Evolutionary conservation across 2,888 invertebrate genomes (phyloP).

Genomic region (Drosophila anomalata): DNA sequence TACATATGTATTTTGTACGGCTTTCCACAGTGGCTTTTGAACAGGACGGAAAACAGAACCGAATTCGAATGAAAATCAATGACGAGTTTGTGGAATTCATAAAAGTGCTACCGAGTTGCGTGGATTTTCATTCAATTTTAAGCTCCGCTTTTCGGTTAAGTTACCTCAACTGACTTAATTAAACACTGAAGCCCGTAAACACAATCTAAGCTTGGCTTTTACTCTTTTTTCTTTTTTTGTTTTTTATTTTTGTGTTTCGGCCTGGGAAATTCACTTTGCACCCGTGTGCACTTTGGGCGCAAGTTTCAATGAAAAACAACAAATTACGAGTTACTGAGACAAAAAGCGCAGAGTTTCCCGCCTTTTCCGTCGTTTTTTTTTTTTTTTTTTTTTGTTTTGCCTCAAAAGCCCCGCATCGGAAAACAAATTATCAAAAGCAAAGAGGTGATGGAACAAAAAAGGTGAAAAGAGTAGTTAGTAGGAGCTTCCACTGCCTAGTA

Average conservation of each 20-base stretch:
- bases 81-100: neutral
- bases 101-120: neutral
- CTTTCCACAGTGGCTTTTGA: too few relatives aligned
- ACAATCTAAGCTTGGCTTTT: slow-evolving; percentile 58
- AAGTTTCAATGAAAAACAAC: slow-evolving; percentile 55
- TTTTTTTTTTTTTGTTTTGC: too few relatives aligned
- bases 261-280: slow-evolving; percentile 53
- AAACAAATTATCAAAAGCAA: slow-evolving; percentile 62
- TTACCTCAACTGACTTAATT: slow-evolving; percentile 53
- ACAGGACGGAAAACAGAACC: too few relatives aligned
- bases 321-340: slow-evolving; percentile 43
- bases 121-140: neutral
- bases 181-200: slow-evolving; percentile 36
- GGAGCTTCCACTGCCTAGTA: slow-evolving; percentile 35
- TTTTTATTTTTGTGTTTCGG: slow-evolving; percentile 29
- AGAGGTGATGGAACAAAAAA: slow-evolving; percentile 20
- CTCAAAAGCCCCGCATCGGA: slow-evolving; percentile 12
- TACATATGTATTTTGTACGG: too few relatives aligned
- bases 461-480: neutral
- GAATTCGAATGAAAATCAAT: neutral
- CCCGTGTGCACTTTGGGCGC: slow-evolving; percentile 32
- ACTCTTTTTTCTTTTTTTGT: slow-evolving; percentile 37
- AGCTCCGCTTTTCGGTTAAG: slow-evolving; percentile 18
- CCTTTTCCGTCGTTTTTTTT: neutral
- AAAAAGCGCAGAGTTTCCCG: slow-evolving; percentile 12